These are phyloP conservation scores for Drosophila borborema DNA, from an alignment of 2,888 invertebrate genomes.

Conservation along the genomic window DNA sequence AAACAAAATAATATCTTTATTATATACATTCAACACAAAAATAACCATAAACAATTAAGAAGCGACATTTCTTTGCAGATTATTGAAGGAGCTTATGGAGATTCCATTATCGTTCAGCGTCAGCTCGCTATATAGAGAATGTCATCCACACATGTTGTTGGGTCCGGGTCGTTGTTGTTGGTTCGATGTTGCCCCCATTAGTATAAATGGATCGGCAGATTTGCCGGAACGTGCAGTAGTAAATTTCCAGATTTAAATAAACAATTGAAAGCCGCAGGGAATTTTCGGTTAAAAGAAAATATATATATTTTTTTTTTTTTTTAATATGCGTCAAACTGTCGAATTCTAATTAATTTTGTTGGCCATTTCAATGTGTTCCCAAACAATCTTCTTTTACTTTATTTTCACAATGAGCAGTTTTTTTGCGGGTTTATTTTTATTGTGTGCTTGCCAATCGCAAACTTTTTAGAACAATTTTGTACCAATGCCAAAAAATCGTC, in stretches of 20 bases:
- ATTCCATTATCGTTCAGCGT: slow-evolving; percentile 80
- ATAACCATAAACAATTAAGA: slow-evolving; percentile 34
- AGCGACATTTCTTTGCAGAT: slow-evolving; percentile 37
- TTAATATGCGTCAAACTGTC: slow-evolving; percentile 26
- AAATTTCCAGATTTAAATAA: slow-evolving; percentile 57
- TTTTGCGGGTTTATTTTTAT: slow-evolving; percentile 36
- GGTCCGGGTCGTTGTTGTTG: slow-evolving; percentile 20
- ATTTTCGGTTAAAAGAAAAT: slow-evolving; percentile 24
- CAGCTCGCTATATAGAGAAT: slow-evolving; percentile 74
- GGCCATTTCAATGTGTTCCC: slow-evolving; percentile 28
- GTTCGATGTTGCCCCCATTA: slow-evolving; percentile 38
- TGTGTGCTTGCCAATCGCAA: slow-evolving; percentile 42
- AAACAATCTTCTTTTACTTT: slow-evolving; percentile 33
- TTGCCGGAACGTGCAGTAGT: slow-evolving; percentile 56
- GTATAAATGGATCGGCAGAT: slow-evolving; percentile 53
- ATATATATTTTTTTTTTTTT: slow-evolving; percentile 13
- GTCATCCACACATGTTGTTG: slow-evolving; percentile 32
- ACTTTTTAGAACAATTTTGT: slow-evolving; percentile 53
- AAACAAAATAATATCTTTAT: slow-evolving; percentile 31
- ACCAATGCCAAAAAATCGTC: slow-evolving; percentile 67
- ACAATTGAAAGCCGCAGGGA: slow-evolving; percentile 58
- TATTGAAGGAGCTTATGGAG: slow-evolving; percentile 69
- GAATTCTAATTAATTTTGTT: slow-evolving; percentile 45
- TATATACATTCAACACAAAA: slow-evolving; percentile 17
- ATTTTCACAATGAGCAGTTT: slow-evolving; percentile 27